Base-by-base conservation (phyloP, 1,140 invertebrate species). In the Callitettix versicolor region DNA sequence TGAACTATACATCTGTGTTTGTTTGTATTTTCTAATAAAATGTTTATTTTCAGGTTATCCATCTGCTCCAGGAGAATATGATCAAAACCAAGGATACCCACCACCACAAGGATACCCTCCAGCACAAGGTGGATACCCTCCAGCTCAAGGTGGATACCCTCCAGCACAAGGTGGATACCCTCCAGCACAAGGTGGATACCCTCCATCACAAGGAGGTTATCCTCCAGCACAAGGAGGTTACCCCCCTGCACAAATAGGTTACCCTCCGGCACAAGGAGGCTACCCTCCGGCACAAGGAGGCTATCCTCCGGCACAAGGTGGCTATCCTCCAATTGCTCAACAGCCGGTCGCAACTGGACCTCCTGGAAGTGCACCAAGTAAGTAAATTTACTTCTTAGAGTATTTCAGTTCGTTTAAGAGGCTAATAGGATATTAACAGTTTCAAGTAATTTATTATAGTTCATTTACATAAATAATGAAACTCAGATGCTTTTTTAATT, bases 161-260 rank as follows among this genome's bases (percentile, higher is more conserved):
- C 51, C 40, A 11, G 43, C 52, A n/a, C 51, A 52, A 48, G 57
- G 57, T 20, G 53, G 54, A n/a, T n/a, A n/a, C n/a, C n/a, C n/a
- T n/a, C n/a, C n/a, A n/a, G n/a, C n/a, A n/a, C n/a, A n/a, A n/a
- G n/a, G n/a, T n/a, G n/a, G n/a, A n/a, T n/a, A n/a, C n/a, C n/a
- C n/a, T 34, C 57, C 55, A 9, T 47, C 51, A 1, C 33, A 53
- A 38, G 22, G 21, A 41, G 51, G 52, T 15, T 53, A 48, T 33
- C 59, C 56, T 2, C 48, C 46, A 30, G 48, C 48, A 12, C 21
- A 30, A n/a, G 55, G 58, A 18, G n/a, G n/a, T n/a, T 60, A 60
- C 36, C 52, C 53, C 15, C 42, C 59, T 20, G 24, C 30, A 14
- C 41, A 41, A n/a, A n/a, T n/a, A 17, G 58, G 58, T 1, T 59